Evolutionary conservation across 92 coral and sea anemone species (phyloP).

Genomic region (Bergia puertoricense): DNA sequence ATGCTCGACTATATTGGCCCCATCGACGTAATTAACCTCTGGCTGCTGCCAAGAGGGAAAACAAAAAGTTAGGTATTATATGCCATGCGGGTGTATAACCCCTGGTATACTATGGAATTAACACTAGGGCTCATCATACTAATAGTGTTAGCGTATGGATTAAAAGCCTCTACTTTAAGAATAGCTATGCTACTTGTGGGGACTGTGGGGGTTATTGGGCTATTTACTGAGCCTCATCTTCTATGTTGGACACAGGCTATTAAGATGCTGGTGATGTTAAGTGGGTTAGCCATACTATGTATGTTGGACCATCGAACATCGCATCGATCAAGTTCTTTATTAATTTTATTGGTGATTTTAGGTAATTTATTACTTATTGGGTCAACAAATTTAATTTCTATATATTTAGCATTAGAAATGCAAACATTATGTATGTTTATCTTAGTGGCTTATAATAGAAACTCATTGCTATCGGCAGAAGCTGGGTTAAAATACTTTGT

Average conservation of each 20-base stretch:
- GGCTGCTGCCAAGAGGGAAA: conserved; percentile 50
- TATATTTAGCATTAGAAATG: conserved; percentile 62
- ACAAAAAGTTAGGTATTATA: conserved; percentile 43
- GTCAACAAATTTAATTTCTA: conserved; percentile 49
- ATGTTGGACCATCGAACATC: conserved; percentile 51
- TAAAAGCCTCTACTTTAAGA: conserved; percentile 46
- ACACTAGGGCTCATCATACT: conserved; percentile 56
- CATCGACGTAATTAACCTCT: conserved; percentile 48
- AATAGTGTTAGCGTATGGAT: conserved; percentile 52
- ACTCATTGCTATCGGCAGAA: conserved; percentile 73
- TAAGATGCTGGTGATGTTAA: conserved; percentile 49
- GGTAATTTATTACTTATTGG: conserved; percentile 53
- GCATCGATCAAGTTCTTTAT: conserved; percentile 51
- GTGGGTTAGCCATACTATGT: conserved; percentile 53
- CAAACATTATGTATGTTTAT: conserved; percentile 75
- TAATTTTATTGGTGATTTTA: conserved; percentile 43
- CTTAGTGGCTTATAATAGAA: conserved; percentile 63
- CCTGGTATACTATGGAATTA: conserved; percentile 51
- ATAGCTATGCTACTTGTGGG: conserved; percentile 38
- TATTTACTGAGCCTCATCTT: conserved; percentile 46
- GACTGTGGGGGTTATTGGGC: conserved; percentile 36
- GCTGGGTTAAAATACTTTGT: conserved; percentile 79
- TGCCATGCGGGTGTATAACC: conserved; percentile 45
- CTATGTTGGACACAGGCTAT: conserved; percentile 52
- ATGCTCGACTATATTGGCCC: conserved; percentile 49